A percentile compares a stretch with the other conserved stretches of the same genome.
Evolutionary conservation across 1,140 invertebrate species (phyloP).

Genomic region (Brachionus koreanus): DNA sequence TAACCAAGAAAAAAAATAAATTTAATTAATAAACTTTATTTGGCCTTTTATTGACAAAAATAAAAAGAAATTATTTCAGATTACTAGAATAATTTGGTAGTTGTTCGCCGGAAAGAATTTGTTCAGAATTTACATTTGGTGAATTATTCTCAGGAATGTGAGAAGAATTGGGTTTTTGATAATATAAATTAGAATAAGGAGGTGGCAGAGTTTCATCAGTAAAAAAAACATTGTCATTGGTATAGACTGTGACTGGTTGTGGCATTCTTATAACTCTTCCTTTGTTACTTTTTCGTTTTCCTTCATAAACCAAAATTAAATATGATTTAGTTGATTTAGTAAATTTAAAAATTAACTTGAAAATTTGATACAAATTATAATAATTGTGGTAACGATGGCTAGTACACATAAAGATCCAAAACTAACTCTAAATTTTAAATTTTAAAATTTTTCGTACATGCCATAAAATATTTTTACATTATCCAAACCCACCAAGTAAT

Average conservation of each 20-base stretch:
- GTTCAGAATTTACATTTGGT: not conserved
- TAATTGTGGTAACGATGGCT: not conserved
- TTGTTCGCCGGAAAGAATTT: not conserved
- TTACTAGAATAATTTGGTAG: not conserved
- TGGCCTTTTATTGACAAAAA: too few relatives aligned
- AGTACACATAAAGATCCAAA: not conserved
- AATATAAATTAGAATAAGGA: not conserved
- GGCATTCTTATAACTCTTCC: not conserved
- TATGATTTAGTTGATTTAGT: not conserved
- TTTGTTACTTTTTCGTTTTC: not conserved
- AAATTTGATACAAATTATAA: not conserved
- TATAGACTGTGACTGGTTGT: not conserved
- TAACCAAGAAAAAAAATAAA: too few relatives aligned
- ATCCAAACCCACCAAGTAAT: too few relatives aligned
- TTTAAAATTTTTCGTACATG: too few relatives aligned
- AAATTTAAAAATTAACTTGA: not conserved
- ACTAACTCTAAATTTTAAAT: too few relatives aligned
- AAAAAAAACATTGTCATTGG: not conserved
- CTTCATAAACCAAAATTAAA: not conserved
- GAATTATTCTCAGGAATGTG: not conserved
- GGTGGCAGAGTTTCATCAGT: not conserved
- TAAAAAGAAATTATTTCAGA: too few relatives aligned
- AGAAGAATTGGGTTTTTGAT: not conserved
- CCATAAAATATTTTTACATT: too few relatives aligned
- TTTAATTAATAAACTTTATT: too few relatives aligned